phyloP scores from a whole-genome alignment of 2,888 invertebrate genomes.

The Philereme transversata region DNA sequence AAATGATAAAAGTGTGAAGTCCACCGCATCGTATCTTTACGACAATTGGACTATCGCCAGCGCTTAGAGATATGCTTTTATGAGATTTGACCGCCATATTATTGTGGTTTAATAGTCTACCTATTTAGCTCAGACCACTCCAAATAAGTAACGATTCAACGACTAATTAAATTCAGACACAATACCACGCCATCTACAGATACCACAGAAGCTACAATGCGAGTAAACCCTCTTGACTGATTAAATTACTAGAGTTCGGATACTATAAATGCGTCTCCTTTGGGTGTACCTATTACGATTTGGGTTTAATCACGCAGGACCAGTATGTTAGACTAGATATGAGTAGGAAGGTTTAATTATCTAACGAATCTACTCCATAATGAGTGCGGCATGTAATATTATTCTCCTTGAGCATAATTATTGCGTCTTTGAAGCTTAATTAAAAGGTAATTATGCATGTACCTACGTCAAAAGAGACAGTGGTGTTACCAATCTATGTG shows the following conservation, averaged over 20 bases:
- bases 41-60: neutral
- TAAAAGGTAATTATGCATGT: slow-evolving; percentile 11
- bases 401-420: slow-evolving; percentile 8
- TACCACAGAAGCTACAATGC: neutral
- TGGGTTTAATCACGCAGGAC: neutral
- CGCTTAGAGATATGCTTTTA: neutral
- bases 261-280: neutral
- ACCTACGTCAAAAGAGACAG: slow-evolving; percentile 18
- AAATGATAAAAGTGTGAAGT: too few relatives aligned
- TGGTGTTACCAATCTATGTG: slow-evolving; percentile 42
- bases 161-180: neutral
- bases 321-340: neutral
- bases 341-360: slow-evolving; percentile 4
- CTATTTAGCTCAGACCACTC: neutral
- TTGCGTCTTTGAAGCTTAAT: slow-evolving; percentile 17
- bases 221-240: slow-evolving; percentile 4
- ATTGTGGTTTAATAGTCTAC: neutral
- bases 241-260: slow-evolving; percentile 1
- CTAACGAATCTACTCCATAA: slow-evolving; percentile 2
- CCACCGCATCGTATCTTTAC: neutral
- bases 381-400: neutral
- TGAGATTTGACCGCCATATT: neutral
- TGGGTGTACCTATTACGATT: neutral
- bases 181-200: neutral
- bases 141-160: neutral